Percentiles rank a stretch among this genome's conserved stretches.
Conservation (phyloP, 2,888 invertebrate species). For the Mechanitis mazaeus region DNA sequence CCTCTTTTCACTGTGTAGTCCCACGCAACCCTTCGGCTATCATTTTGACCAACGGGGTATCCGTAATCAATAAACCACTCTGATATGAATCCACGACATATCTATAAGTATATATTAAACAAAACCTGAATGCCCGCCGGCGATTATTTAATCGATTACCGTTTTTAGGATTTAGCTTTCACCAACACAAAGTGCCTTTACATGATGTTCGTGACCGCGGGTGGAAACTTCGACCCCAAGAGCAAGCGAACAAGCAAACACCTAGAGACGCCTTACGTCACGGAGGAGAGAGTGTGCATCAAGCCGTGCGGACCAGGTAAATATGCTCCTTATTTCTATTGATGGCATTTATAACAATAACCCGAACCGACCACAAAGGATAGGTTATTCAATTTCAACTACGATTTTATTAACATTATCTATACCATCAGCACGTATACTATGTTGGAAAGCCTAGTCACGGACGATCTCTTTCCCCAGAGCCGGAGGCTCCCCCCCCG, state of each 20-base stretch:
- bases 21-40: no score
- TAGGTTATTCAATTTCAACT: no score
- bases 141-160: no score
- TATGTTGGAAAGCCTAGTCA: background rate
- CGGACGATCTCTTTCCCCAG: slow-evolving; percentile 37
- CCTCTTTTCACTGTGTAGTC: no score
- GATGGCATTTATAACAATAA: no score
- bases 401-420: no score
- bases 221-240: slow-evolving; percentile 87
- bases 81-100: no score
- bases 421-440: background rate
- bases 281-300: slow-evolving; percentile 87
- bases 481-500: slow-evolving; percentile 76
- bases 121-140: no score
- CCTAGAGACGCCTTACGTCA: slow-evolving; percentile 82
- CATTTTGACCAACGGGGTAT: no score
- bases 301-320: slow-evolving; percentile 86
- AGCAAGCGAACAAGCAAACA: slow-evolving; percentile 92
- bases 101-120: no score
- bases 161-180: slow-evolving; percentile 83
- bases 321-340: slow-evolving; percentile 16
- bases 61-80: no score
- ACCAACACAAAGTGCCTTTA: slow-evolving; percentile 88
- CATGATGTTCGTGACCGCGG: slow-evolving; percentile 91
- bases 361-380: no score